phyloP scores from a whole-genome alignment of 2,797 vertebrate genomes.

The Sebastes matsubarae region DNA sequence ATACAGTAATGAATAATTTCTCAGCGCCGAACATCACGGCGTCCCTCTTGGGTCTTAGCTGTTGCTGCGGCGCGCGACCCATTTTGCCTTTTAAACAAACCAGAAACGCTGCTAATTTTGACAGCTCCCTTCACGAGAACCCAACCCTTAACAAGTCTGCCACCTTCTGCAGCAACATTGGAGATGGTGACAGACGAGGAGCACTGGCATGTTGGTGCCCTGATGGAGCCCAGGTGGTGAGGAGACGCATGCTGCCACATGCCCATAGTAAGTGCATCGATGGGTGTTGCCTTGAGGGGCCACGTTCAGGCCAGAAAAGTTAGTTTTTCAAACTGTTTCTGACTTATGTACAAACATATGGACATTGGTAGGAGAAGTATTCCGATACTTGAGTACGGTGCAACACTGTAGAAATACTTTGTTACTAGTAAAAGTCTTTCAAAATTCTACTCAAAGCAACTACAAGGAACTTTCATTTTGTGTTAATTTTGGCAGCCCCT shows the following conservation, averaged over 20 bases:
- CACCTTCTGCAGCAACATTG: slow-evolving; percentile 66
- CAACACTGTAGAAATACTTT: not conserved
- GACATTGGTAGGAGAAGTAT: not conserved
- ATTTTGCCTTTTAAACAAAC: slow-evolving; percentile 64
- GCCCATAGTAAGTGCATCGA: slow-evolving; percentile 35
- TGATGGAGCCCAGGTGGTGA: slow-evolving; percentile 71
- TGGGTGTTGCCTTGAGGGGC: not conserved
- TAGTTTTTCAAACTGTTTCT: slow-evolving; percentile 19
- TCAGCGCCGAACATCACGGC: slow-evolving; percentile 26
- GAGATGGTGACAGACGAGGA: slow-evolving; percentile 70
- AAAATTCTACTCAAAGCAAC: not conserved
- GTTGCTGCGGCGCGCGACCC: slow-evolving; percentile 61
- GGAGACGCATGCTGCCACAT: slow-evolving; percentile 57
- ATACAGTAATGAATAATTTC: slow-evolving; percentile 61
- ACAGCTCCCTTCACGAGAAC: slow-evolving; percentile 69
- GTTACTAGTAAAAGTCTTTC: not conserved
- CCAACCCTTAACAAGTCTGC: slow-evolving; percentile 69
- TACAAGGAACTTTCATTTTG: too few species aligned
- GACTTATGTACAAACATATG: not conserved
- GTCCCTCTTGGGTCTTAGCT: slow-evolving; percentile 66
- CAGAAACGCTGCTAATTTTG: slow-evolving; percentile 73
- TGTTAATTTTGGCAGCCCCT: not conserved
- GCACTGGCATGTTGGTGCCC: slow-evolving; percentile 57
- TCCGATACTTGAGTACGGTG: not conserved
- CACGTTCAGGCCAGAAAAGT: slow-evolving; percentile 30